Conservation (phyloP, 2,113 vertebrate species). For the Coregonus clupeaformis region DNA sequence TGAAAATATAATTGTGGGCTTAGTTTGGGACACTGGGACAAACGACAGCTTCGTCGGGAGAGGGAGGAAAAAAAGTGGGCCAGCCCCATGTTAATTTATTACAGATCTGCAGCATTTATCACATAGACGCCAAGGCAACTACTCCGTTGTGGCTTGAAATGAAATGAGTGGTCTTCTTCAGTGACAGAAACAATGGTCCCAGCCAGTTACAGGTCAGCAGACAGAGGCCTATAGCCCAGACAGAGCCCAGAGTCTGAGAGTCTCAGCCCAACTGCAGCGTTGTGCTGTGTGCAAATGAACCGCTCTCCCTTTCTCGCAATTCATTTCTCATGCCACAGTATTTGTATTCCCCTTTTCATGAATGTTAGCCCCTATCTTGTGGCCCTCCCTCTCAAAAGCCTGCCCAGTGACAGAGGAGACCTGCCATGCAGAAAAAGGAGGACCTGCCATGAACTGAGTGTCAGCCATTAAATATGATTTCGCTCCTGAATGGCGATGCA, state of each 20-base stretch:
- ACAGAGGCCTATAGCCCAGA: constrained; percentile 53
- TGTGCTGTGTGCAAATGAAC: constrained; percentile 67
- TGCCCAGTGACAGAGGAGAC: constrained; percentile 71
- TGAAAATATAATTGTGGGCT: constrained; percentile 92
- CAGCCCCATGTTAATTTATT: constrained; percentile 93
- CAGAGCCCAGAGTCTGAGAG: no score
- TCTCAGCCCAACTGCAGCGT: constrained; percentile 37
- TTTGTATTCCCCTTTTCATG: constrained; percentile 70
- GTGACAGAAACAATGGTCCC: constrained; percentile 62
- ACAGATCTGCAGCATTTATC: constrained; percentile 92
- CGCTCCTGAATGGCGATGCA: constrained; percentile 71
- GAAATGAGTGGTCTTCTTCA: constrained; percentile 66
- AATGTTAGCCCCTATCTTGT: constrained; percentile 66
- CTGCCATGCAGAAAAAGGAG: constrained; percentile 74
- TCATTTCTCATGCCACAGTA: constrained; percentile 66
- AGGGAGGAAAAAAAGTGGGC: constrained; percentile 66
- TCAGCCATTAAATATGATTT: constrained; percentile 84
- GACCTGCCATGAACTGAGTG: constrained; percentile 76
- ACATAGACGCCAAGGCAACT: constrained; percentile 93
- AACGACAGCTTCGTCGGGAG: constrained; percentile 82
- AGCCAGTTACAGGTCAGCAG: constrained; percentile 68
- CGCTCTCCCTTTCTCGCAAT: constrained; percentile 61
- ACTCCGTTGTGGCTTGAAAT: constrained; percentile 73
- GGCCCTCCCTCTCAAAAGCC: constrained; percentile 64
- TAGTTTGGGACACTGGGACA: constrained; percentile 87